Conservation (phyloP, 53 echinoderm and acorn worm species). For the Apostichopus leukothele region DNA sequence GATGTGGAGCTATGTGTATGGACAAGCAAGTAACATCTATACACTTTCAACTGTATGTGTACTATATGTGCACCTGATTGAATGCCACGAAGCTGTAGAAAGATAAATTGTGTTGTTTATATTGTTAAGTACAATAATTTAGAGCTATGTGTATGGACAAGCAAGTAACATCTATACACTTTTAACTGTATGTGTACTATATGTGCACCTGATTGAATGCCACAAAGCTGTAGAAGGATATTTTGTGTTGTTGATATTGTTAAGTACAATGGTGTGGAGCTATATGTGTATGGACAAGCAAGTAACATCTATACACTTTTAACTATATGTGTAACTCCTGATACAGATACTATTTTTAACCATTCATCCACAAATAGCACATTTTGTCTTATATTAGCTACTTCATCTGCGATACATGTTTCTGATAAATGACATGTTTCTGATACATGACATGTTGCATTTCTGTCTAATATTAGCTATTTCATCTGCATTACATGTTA, state of each 20-base stretch:
- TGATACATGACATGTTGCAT: too few relatives aligned
- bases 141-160: neutral
- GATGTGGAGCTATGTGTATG: neutral
- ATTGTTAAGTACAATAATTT: neutral
- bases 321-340: too few relatives aligned
- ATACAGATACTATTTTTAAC: too few relatives aligned
- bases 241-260: too few relatives aligned
- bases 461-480: too few relatives aligned
- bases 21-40: neutral
- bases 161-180: neutral
- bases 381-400: too few relatives aligned
- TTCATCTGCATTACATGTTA: too few relatives aligned
- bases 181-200: too few relatives aligned
- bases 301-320: neutral
- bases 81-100: conserved; percentile 72
- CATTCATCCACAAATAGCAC: too few relatives aligned
- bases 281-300: neutral
- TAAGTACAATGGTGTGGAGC: neutral
- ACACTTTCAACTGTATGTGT: too few relatives aligned
- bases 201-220: conserved; percentile 73
- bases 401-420: too few relatives aligned
- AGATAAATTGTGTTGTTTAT: neutral
- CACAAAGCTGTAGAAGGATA: conserved; percentile 64
- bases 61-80: conserved; percentile 60
- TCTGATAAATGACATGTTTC: too few relatives aligned